These are phyloP conservation scores for Calonectris borealis DNA, from an alignment of 2,113 vertebrate genomes.

Conservation along the genomic window DNA sequence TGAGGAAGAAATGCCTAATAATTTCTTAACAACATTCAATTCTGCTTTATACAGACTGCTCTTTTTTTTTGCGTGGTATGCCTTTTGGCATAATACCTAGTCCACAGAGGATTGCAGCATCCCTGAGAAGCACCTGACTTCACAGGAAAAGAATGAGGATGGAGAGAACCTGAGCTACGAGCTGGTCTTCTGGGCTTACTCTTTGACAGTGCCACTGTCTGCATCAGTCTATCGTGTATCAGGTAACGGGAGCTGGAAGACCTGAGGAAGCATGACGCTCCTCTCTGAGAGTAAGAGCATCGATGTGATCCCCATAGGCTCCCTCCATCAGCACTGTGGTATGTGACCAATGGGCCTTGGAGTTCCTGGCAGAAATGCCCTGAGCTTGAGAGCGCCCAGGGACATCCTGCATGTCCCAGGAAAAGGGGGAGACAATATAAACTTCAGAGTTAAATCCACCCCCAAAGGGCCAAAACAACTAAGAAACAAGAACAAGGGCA, in stretches of 20 bases:
- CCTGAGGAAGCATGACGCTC: neutral
- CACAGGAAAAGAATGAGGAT: neutral
- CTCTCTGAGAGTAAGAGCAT: neutral
- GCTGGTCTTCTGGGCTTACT: neutral
- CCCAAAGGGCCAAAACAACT: neutral
- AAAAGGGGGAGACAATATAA: neutral
- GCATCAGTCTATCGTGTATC: neutral
- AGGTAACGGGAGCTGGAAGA: neutral
- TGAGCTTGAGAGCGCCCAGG: neutral
- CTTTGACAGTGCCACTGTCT: neutral
- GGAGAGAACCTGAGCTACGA: neutral
- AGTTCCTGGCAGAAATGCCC: neutral
- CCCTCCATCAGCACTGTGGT: neutral
- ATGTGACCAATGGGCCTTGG: fast-evolving
- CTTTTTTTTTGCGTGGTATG: neutral
- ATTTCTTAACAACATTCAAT: neutral
- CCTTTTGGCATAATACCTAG: neutral
- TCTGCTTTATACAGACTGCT: neutral
- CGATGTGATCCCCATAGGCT: neutral
- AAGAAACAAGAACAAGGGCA: neutral
- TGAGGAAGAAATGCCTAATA: neutral
- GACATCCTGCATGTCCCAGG: neutral
- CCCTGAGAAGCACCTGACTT: neutral
- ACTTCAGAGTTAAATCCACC: neutral
- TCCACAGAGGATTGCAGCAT: neutral